phyloP scores from a whole-genome alignment of 1,140 invertebrate genomes.

The Conus betulinus region DNA sequence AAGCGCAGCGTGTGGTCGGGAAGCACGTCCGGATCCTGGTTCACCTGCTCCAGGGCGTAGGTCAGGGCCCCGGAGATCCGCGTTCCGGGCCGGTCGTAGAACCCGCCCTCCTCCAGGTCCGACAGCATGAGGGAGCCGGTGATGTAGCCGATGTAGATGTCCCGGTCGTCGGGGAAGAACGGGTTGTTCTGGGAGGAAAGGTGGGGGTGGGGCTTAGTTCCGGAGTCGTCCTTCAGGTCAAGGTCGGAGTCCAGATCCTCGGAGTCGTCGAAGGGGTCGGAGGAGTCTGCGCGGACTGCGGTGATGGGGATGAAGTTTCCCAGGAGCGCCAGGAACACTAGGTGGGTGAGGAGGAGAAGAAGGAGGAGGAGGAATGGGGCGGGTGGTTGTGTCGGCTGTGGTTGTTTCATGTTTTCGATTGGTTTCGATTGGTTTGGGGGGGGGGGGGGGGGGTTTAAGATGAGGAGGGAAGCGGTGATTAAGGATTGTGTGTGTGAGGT shows the following conservation, averaged over 20 bases:
- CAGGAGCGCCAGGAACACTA: background rate
- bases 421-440: no score
- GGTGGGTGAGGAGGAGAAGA: background rate
- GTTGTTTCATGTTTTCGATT: background rate
- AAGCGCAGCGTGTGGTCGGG: constrained; percentile 88
- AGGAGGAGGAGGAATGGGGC: background rate
- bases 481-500: no score
- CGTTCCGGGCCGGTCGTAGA: constrained; percentile 79
- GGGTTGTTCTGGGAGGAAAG: no score
- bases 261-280: background rate
- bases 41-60: constrained; percentile 88
- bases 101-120: background rate
- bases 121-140: constrained; percentile 52
- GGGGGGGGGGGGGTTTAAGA: background rate
- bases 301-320: background rate
- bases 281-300: background rate
- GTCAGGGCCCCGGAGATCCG: constrained; percentile 93
- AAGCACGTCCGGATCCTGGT: constrained; percentile 84
- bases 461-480: background rate
- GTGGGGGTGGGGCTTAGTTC: background rate
- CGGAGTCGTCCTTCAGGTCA: background rate
- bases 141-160: constrained; percentile 62
- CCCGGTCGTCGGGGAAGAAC: background rate
- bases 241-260: background rate
- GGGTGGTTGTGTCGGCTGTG: background rate